Conservation (phyloP, 2,888 invertebrate species). For the Steinernema scapterisci region DNA sequence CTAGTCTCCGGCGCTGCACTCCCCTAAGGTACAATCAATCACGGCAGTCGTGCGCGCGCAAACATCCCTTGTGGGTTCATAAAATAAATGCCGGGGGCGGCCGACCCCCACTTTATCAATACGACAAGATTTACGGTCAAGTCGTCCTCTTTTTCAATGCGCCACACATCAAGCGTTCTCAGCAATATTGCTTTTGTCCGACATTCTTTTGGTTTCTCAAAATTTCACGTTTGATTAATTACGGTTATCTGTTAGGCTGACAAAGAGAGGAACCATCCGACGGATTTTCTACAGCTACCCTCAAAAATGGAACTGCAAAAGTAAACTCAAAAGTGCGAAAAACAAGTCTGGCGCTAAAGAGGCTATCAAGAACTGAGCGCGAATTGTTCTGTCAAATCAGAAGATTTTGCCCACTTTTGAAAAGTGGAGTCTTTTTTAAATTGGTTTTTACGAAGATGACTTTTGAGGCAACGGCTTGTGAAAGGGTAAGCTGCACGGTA, state of each 20-base stretch:
- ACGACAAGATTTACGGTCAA: constrained; percentile 11
- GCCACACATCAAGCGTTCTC: not conserved
- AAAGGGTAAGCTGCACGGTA: too few species aligned
- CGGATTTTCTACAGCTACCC: too few species aligned
- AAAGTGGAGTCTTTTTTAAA: not conserved
- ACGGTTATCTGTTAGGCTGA: not conserved
- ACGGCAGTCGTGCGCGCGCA: constrained; percentile 11
- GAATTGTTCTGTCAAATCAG: constrained; percentile 17
- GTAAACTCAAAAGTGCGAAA: not conserved
- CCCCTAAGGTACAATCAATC: constrained; percentile 30
- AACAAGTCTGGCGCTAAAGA: not conserved
- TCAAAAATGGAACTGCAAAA: not conserved
- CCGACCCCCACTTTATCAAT: constrained; percentile 9
- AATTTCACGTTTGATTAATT: constrained; percentile 1
- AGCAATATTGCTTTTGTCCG: not conserved
- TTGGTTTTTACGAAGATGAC: not conserved
- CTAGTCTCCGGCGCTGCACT: not conserved
- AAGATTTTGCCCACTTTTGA: not conserved
- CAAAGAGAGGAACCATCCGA: not conserved
- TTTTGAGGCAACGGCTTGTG: not conserved
- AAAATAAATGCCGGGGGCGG: constrained; percentile 5
- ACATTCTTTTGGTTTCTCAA: not conserved
- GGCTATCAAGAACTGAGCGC: not conserved
- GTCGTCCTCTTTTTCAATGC: not conserved
- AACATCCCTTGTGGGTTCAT: constrained; percentile 31